These are phyloP conservation scores for Drosophila ananassae DNA, from an alignment of 1,140 invertebrate genomes.

Conservation along the genomic window DNA sequence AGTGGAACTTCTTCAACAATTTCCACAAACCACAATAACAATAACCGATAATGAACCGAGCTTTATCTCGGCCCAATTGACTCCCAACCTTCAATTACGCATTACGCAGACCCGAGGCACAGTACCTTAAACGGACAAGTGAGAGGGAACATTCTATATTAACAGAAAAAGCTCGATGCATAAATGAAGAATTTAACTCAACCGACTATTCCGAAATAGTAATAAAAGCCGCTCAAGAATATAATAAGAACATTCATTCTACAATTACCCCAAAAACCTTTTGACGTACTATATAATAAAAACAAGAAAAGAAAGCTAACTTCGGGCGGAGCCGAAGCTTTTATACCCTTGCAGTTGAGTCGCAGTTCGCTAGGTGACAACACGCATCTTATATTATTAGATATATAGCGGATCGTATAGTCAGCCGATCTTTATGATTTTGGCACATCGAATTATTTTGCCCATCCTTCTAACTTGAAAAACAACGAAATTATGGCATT, in stretches of 20 bases:
- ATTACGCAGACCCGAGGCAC: constrained; percentile 7
- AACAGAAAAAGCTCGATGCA: constrained; percentile 6
- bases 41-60: background rate
- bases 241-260: constrained; percentile 3
- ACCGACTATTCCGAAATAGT: constrained; percentile 10
- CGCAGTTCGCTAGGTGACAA: too few species aligned
- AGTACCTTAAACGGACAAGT: background rate
- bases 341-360: too few species aligned
- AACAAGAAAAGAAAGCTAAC: constrained; percentile 14
- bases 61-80: background rate
- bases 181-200: constrained; percentile 4
- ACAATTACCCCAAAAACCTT: background rate
- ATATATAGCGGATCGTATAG: too few species aligned
- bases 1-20: background rate
- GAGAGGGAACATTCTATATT: background rate
- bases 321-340: too few species aligned
- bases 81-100: background rate
- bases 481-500: too few species aligned
- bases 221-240: constrained; percentile 7
- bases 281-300: constrained; percentile 12
- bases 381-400: too few species aligned
- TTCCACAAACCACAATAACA: background rate
- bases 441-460: too few species aligned
- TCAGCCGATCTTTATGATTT: too few species aligned
- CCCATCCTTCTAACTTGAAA: too few species aligned